Conservation (phyloP, 2,888 invertebrate species). For the Cabera pusaria region DNA sequence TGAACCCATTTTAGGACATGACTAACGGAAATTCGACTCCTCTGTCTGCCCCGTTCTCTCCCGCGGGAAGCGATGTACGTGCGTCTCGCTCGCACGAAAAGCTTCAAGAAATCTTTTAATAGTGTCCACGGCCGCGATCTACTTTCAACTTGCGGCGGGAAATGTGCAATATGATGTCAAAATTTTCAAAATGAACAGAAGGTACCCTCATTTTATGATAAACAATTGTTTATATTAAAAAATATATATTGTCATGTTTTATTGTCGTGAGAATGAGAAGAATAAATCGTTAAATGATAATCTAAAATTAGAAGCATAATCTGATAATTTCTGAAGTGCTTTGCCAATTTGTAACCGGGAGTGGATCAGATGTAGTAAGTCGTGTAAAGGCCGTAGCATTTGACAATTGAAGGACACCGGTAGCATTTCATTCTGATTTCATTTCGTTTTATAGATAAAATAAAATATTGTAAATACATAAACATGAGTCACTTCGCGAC, state of each 20-base stretch:
- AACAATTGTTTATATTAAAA: conserved; percentile 13
- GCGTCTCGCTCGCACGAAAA: conserved; percentile 78
- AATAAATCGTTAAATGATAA: no score
- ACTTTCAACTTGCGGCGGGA: conserved; percentile 81
- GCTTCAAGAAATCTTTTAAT: conserved; percentile 84
- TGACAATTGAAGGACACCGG: conserved; percentile 24
- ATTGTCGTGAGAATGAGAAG: no score
- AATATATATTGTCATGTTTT: no score
- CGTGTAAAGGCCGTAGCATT: conserved; percentile 23
- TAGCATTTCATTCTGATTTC: conserved; percentile 26
- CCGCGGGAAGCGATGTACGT: conserved; percentile 64
- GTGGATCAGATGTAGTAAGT: conserved; percentile 42
- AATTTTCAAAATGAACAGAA: conserved; percentile 36
- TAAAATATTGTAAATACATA: conserved; percentile 61
- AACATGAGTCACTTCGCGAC: conserved; percentile 61
- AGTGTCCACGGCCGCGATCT: conserved; percentile 84
- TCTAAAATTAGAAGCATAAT: conserved; percentile 65
- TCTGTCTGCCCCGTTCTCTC: conserved; percentile 78
- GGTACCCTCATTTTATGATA: conserved; percentile 31
- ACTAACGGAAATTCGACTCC: conserved; percentile 87
- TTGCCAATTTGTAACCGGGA: conserved; percentile 40
- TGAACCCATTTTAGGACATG: conserved; percentile 89
- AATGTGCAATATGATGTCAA: conserved; percentile 56
- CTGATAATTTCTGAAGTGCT: conserved; percentile 41
- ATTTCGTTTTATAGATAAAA: conserved; percentile 45